phyloP scores from a whole-genome alignment of 2,113 vertebrate species.

The Alectura lathami region DNA sequence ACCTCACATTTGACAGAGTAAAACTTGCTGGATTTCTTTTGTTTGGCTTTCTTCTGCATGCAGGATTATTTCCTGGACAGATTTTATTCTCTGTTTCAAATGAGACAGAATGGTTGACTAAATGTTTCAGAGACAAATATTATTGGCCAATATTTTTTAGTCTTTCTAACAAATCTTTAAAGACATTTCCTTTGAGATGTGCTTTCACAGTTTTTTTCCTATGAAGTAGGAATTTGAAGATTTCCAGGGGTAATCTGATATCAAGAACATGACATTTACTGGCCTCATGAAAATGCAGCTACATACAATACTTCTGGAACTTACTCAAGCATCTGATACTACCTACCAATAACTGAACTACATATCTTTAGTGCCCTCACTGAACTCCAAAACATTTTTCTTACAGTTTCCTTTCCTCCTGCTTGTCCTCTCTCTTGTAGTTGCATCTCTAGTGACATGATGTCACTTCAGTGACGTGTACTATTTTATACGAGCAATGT shows the following conservation, averaged over 20 bases:
- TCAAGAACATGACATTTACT: not conserved
- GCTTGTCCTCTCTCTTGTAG: not conserved
- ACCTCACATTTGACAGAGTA: not conserved
- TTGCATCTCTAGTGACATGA: not conserved
- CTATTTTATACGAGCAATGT: not conserved
- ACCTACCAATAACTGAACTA: not conserved
- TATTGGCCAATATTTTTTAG: not conserved
- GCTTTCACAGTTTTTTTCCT: not conserved
- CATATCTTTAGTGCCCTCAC: rapidly evolving
- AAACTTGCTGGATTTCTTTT: not conserved
- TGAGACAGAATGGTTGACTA: not conserved
- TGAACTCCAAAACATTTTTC: not conserved
- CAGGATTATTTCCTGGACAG: not conserved
- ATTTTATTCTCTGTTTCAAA: not conserved
- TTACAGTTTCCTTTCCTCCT: too few relatives aligned
- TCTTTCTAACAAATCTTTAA: not conserved
- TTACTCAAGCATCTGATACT: not conserved
- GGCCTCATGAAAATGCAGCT: not conserved
- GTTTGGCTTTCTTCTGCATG: not conserved
- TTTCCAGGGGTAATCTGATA: not conserved
- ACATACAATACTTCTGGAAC: not conserved
- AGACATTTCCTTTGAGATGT: not conserved
- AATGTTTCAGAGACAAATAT: not conserved
- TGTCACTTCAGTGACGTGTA: not conserved
- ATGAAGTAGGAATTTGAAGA: not conserved